Conservation (phyloP, 2,797 vertebrate genomes). For the Sylvia borin region DNA sequence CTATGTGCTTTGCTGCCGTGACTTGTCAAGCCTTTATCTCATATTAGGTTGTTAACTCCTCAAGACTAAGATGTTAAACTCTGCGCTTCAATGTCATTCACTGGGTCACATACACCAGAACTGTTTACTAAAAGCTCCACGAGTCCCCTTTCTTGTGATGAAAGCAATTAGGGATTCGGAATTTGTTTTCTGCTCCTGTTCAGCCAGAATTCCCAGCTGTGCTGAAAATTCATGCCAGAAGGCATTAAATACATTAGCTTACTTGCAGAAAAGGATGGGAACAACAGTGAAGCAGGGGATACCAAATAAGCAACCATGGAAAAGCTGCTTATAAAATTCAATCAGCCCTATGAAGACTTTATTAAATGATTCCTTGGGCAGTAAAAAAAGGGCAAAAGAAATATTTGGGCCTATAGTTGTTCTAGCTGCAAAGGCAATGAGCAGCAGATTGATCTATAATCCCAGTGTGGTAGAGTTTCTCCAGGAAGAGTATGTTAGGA, state of each 20-base stretch:
- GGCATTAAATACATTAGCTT: neutral
- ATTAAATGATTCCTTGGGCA: neutral
- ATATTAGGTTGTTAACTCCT: neutral
- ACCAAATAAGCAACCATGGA: neutral
- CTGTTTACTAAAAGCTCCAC: neutral
- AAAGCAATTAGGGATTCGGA: slow-evolving; percentile 4
- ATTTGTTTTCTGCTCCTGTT: slow-evolving; percentile 15
- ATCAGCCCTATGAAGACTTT: neutral
- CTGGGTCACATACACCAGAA: neutral
- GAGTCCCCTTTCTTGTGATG: neutral
- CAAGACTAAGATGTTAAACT: neutral
- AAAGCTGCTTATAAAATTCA: neutral
- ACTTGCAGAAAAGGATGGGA: neutral
- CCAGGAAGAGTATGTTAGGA: neutral
- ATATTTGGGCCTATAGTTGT: neutral
- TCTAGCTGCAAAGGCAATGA: neutral
- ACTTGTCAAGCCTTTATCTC: neutral
- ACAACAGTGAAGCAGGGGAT: neutral
- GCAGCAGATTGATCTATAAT: neutral
- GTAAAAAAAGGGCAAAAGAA: neutral
- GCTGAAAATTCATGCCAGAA: neutral
- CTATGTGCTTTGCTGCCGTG: neutral
- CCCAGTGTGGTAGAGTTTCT: neutral
- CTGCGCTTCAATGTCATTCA: neutral
- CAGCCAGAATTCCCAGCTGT: slow-evolving; percentile 5